These are phyloP conservation scores for Heliconius melpomene DNA, from an alignment of 1,140 invertebrate genomes.

Conservation along the genomic window DNA sequence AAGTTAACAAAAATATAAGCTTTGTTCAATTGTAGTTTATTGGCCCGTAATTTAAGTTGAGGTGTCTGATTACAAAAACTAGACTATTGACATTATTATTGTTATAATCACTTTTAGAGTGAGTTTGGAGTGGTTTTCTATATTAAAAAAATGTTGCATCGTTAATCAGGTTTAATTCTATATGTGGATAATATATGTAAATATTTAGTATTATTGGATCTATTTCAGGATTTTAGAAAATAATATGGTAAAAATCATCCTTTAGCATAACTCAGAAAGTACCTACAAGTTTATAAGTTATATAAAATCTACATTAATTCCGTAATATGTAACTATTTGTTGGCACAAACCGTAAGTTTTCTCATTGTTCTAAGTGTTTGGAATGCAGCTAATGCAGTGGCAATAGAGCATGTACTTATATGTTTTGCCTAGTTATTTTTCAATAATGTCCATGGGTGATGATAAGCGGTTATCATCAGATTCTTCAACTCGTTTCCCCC, in stretches of 20 bases:
- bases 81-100: not conserved
- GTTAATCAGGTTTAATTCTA: too few species aligned
- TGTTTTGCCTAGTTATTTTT: not conserved
- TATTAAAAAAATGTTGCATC: not conserved
- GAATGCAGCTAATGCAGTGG: not conserved
- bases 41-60: not conserved
- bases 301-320: not conserved
- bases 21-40: slow-evolving; percentile 16
- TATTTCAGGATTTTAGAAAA: not conserved
- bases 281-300: not conserved
- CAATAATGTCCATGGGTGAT: too few species aligned
- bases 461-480: too few species aligned
- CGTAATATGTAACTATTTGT: not conserved
- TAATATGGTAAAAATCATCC: not conserved
- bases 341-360: not conserved
- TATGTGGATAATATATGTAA: too few species aligned
- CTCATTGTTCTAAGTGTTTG: not conserved
- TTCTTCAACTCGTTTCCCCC: too few species aligned
- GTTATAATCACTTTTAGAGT: not conserved
- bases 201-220: too few species aligned
- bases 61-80: not conserved
- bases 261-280: not conserved
- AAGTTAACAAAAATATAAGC: slow-evolving; percentile 8
- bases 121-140: not conserved
- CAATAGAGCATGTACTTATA: not conserved